Conservation (phyloP, 2,888 invertebrate species). For the Orthosia gothica region DNA sequence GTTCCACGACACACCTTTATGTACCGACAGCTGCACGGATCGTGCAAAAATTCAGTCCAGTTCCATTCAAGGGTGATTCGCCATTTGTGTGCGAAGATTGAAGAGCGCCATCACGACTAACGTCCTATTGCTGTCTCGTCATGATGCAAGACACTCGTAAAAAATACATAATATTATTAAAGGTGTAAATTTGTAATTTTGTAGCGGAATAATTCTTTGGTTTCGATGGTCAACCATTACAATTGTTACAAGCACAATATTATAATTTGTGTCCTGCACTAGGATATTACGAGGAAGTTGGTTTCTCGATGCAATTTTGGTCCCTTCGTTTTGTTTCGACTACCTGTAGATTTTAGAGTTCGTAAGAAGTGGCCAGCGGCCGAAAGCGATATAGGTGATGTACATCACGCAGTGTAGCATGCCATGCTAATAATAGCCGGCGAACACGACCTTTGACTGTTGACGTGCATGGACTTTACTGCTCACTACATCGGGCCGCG, state of each 20-base stretch:
- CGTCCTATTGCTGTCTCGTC: neutral
- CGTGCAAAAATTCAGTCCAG: constrained; percentile 28
- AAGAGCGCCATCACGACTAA: constrained; percentile 21
- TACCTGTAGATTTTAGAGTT: neutral
- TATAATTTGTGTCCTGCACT: neutral
- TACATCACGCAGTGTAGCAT: too few relatives aligned
- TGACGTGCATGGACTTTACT: constrained; percentile 29
- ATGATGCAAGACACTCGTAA: neutral
- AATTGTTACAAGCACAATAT: too few relatives aligned
- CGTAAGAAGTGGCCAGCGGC: neutral
- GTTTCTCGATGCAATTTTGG: neutral
- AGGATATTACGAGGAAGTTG: neutral
- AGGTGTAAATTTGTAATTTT: neutral
- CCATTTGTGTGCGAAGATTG: constrained; percentile 20
- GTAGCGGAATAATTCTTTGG: neutral
- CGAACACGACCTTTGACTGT: constrained; percentile 32
- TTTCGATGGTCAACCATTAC: too few relatives aligned
- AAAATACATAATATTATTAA: neutral
- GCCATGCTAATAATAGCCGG: constrained; percentile 29
- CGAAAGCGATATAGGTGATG: neutral
- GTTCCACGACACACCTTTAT: constrained; percentile 10
- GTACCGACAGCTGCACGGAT: neutral
- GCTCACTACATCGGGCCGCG: neutral
- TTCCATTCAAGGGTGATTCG: constrained; percentile 19
- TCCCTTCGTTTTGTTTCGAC: neutral